A percentile compares a stretch with the other conserved stretches of the same genome.
Evolutionary conservation across 2,888 invertebrate species (phyloP).

Genomic region (Meteorus colon): DNA sequence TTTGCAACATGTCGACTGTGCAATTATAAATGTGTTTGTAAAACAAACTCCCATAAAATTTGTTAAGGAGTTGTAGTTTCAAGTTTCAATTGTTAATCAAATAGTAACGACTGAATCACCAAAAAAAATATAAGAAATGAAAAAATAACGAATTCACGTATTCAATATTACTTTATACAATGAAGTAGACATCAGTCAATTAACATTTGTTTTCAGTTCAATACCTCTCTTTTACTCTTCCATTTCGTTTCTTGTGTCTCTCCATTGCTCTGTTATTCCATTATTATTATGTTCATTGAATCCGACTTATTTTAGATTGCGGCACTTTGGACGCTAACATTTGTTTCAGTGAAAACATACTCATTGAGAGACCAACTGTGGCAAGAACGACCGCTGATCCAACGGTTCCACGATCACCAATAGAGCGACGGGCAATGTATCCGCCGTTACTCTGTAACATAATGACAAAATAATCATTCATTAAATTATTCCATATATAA

Average conservation of each 20-base stretch:
- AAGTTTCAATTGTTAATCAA: neutral
- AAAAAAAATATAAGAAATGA: slow-evolving; percentile 1
- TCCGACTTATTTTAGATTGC: slow-evolving; percentile 39
- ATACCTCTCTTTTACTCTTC: too few relatives aligned
- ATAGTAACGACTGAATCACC: neutral
- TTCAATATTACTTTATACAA: neutral
- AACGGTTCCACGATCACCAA: slow-evolving; percentile 58
- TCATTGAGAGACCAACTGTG: slow-evolving; percentile 66
- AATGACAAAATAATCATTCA: slow-evolving; percentile 20
- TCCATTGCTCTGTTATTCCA: neutral
- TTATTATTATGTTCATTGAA: neutral
- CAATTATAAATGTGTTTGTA: neutral
- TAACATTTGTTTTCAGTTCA: too few relatives aligned
- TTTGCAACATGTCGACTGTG: neutral
- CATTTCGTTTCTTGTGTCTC: neutral
- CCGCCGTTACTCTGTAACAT: slow-evolving; percentile 55
- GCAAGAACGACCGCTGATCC: slow-evolving; percentile 65
- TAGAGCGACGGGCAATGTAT: slow-evolving; percentile 56
- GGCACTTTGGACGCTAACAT: slow-evolving; percentile 62
- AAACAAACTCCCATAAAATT: neutral
- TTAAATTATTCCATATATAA: neutral
- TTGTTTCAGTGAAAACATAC: slow-evolving; percentile 67
- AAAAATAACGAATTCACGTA: neutral
- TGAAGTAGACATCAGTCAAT: neutral
- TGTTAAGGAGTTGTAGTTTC: neutral